A percentile compares a stretch with the other conserved stretches of the same genome.
Conservation (phyloP, 2,888 invertebrate genomes). For the Scotopteryx bipunctaria region DNA sequence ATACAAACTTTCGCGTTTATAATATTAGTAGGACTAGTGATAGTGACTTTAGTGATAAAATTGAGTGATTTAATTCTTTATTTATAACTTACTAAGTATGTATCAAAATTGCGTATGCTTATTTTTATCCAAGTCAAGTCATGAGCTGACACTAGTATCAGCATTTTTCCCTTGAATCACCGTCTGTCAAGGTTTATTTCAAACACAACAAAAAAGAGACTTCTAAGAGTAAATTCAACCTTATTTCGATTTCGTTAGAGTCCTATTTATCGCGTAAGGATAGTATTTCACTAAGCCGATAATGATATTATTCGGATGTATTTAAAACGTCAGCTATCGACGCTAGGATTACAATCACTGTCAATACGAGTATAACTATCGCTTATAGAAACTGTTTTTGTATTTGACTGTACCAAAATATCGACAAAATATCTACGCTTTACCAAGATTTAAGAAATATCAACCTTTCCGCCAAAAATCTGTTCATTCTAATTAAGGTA, state of each 20-base stretch:
- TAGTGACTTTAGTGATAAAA: too few species aligned
- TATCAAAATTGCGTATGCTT: too few species aligned
- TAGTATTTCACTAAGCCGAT: slow-evolving; percentile 56
- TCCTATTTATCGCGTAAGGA: slow-evolving; percentile 14
- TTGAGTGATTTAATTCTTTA: too few species aligned
- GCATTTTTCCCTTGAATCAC: slow-evolving; percentile 50
- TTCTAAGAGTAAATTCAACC: slow-evolving; percentile 22
- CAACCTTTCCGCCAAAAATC: too few species aligned
- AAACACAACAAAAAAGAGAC: not conserved
- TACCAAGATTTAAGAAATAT: not conserved
- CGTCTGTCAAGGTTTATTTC: slow-evolving; percentile 50
- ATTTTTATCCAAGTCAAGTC: too few species aligned
- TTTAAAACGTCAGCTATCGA: slow-evolving; percentile 60
- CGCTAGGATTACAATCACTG: slow-evolving; percentile 38
- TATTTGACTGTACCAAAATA: not conserved
- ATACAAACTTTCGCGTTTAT: too few species aligned
- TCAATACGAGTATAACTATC: too few species aligned
- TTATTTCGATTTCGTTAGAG: slow-evolving; percentile 26
- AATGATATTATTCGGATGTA: slow-evolving; percentile 67
- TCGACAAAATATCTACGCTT: not conserved
- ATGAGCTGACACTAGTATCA: too few species aligned
- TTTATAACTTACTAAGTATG: too few species aligned
- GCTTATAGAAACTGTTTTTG: slow-evolving; percentile 5
- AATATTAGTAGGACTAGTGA: too few species aligned
- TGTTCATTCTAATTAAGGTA: too few species aligned